These are phyloP conservation scores for Enteromius fasciolatus DNA, from an alignment of 2,797 vertebrate genomes.

Conservation along the genomic window DNA sequence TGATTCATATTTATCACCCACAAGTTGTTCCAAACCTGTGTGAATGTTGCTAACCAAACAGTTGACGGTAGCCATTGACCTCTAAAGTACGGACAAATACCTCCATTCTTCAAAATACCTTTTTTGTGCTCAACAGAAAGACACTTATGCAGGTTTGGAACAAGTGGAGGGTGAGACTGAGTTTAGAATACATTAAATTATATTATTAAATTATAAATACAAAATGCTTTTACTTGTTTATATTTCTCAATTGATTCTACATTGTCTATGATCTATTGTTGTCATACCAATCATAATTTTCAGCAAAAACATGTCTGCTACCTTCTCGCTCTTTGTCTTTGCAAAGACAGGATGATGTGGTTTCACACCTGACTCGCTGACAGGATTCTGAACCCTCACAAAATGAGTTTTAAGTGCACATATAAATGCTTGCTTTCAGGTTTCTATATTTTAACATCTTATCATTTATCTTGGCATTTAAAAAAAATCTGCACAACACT, in stretches of 20 bases:
- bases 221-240: background rate
- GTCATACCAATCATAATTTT: too few relatives aligned
- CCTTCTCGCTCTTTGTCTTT: background rate
- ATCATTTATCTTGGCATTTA: too few relatives aligned
- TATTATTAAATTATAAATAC: background rate
- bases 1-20: background rate
- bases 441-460: background rate
- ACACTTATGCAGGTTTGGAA: background rate
- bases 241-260: background rate
- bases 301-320: background rate
- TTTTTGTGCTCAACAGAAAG: background rate
- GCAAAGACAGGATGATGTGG: constrained; percentile 44
- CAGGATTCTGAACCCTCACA: background rate
- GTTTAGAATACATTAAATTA: background rate
- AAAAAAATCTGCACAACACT: background rate
- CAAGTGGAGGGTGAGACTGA: background rate
- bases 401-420: background rate
- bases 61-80: background rate
- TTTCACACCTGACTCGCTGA: constrained; percentile 48
- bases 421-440: background rate
- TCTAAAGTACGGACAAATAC: background rate
- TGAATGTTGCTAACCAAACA: background rate
- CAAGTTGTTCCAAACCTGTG: background rate
- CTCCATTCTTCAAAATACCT: background rate
- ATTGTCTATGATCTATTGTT: background rate